Evolutionary conservation across 2,113 vertebrate genomes (phyloP).

Genomic region (Prunella fulvescens): DNA sequence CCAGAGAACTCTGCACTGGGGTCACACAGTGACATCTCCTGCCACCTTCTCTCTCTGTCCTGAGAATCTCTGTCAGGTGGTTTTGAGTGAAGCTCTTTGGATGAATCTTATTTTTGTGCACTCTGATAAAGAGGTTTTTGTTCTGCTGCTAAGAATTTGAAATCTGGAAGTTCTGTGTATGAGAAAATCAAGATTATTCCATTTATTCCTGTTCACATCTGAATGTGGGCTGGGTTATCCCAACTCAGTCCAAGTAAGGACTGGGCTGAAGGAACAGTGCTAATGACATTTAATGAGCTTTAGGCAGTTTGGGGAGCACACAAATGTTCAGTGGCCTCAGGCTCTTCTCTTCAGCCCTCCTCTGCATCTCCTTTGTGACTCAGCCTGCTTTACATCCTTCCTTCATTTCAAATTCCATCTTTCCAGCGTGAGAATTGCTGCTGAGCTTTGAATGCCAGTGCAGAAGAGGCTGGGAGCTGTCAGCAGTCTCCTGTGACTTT

Average conservation of each 20-base stretch:
- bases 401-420: not conserved
- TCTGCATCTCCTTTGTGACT: constrained; percentile 15
- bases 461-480: not conserved
- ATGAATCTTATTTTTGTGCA: not conserved
- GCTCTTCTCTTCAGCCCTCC: not conserved
- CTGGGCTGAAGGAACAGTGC: not conserved
- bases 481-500: not conserved
- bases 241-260: not conserved
- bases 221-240: not conserved
- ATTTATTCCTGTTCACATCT: not conserved
- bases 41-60: not conserved
- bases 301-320: not conserved
- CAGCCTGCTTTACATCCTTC: constrained; percentile 19
- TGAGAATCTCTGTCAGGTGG: not conserved
- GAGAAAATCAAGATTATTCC: not conserved
- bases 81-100: not conserved
- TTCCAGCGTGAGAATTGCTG: not conserved
- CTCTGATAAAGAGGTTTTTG: not conserved
- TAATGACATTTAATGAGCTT: not conserved
- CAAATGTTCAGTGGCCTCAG: not conserved
- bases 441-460: not conserved
- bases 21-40: not conserved
- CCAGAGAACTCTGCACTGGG: not conserved
- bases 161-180: not conserved
- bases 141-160: not conserved